Evolutionary conservation across 2,888 invertebrate genomes (phyloP).

Genomic region (Eretmocerus hayati): DNA sequence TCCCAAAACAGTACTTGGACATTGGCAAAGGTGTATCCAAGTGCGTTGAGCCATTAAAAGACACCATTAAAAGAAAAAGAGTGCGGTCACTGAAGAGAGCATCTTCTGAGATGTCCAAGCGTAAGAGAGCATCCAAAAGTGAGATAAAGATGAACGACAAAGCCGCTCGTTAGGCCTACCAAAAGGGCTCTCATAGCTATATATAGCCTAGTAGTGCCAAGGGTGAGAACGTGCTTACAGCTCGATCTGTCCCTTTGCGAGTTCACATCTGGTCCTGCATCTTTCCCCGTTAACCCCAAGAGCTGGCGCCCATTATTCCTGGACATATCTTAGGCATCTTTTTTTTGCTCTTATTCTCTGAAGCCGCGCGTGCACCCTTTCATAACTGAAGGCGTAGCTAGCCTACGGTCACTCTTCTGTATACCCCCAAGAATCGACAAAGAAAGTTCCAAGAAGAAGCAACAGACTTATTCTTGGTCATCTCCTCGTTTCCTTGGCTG

Average conservation of each 20-base stretch:
- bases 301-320: conserved; percentile 27
- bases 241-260: conserved; percentile 35
- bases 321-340: conserved; percentile 29
- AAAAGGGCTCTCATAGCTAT: conserved; percentile 44
- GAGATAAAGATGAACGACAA: conserved; percentile 37
- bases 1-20: not conserved
- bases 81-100: too few relatives aligned
- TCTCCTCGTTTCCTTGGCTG: conserved; percentile 11
- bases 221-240: conserved; percentile 48
- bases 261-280: not conserved
- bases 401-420: conserved; percentile 34
- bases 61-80: conserved; percentile 36
- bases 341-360: conserved; percentile 12
- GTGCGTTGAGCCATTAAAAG: not conserved
- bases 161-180: conserved; percentile 45
- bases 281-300: conserved; percentile 10
- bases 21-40: not conserved
- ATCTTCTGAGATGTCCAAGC: too few relatives aligned
- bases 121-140: too few relatives aligned
- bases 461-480: conserved; percentile 12
- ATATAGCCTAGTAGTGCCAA: too few relatives aligned
- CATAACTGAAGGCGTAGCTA: too few relatives aligned
- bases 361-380: conserved; percentile 28
- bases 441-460: conserved; percentile 18
- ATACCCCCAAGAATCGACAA: conserved; percentile 20